Base-by-base conservation (phyloP, 2,888 invertebrate species). In the Selenia dentaria region DNA sequence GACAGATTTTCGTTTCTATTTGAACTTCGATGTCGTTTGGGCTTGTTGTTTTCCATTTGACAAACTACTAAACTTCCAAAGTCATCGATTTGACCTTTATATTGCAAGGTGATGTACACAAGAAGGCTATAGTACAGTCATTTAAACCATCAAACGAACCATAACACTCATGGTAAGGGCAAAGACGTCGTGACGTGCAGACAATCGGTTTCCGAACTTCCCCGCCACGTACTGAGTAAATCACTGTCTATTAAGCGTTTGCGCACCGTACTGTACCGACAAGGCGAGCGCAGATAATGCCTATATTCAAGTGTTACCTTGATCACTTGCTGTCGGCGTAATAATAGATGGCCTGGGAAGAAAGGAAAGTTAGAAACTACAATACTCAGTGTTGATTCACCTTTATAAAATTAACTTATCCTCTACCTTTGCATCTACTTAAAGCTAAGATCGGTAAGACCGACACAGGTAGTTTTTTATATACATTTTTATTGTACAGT, bases 151-250 rank as follows among this genome's bases (percentile, higher is more conserved):
- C 34, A 32, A 5, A 18, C 31, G 22, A 38, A 32, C 11, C 31
- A 22, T 34, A 67, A 54, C 26, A 52, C 34, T 54, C 45, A 32
- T 56, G 27, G 56, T 59, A 58, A 32, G 49, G 50, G 51, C 36
- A 38, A 12, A 43, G 52, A 36, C 51, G 49, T 76, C 83, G 83
- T 82, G 82, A 81, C 71, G 69, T 54, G 55, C 63, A 51, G 62
- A 77, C 79, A 79, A 82, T 82, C 78, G 70, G 72, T 75, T 73
- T 72, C 70, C 67, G 62, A 79, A 62, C 62, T 43, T 59, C 57
- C 59, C 60, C 58, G 51, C 67, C 70, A 74, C 68, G 71, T 70
- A 64, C 57, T 58, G 49, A 64, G 62, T 72, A 72, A 78, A 79
- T 75, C 70, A 70, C 67, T 66, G 69, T 64, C 69, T 66, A 71